Conservation (phyloP, 2,888 invertebrate genomes). For the Rhagium mordax region DNA sequence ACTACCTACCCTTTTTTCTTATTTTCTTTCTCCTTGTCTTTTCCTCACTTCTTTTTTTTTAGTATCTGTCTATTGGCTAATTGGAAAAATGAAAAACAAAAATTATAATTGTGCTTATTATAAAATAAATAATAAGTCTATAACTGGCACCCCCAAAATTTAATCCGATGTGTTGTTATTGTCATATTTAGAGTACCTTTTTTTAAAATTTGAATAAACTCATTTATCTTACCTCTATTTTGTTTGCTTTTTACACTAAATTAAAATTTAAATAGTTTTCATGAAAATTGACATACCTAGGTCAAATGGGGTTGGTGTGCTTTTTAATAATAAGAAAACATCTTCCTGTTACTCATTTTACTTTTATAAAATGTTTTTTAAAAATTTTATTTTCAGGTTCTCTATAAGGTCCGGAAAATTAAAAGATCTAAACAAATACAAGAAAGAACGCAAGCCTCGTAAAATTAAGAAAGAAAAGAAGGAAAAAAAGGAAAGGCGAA, state of each 20-base stretch:
- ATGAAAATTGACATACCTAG: not conserved
- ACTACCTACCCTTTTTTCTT: too few relatives aligned
- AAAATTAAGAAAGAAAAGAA: slow-evolving; percentile 26
- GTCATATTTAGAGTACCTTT: not conserved
- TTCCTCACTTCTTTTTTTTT: too few relatives aligned
- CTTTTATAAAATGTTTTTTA: slow-evolving; percentile 9
- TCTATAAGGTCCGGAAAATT: not conserved
- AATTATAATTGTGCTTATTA: too few relatives aligned
- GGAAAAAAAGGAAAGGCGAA: slow-evolving; percentile 23
- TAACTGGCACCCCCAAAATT: too few relatives aligned
- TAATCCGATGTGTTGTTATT: too few relatives aligned
- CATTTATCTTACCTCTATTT: not conserved
- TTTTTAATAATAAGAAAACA: not conserved
- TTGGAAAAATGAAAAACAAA: too few relatives aligned
- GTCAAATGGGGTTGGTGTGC: not conserved
- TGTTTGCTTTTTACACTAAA: not conserved
- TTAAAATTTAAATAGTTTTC: not conserved
- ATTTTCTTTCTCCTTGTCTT: too few relatives aligned
- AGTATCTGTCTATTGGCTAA: too few relatives aligned
- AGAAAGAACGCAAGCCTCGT: slow-evolving; percentile 23
- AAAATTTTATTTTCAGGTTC: slow-evolving; percentile 30
- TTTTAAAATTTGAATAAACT: not conserved
- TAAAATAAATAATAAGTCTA: too few relatives aligned
- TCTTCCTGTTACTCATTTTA: not conserved
- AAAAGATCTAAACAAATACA: slow-evolving; percentile 23